Percentiles rank a stretch among this genome's conserved stretches.
phyloP scores from a whole-genome alignment of 2,888 invertebrate genomes.

The Trichopria drosophilae region DNA sequence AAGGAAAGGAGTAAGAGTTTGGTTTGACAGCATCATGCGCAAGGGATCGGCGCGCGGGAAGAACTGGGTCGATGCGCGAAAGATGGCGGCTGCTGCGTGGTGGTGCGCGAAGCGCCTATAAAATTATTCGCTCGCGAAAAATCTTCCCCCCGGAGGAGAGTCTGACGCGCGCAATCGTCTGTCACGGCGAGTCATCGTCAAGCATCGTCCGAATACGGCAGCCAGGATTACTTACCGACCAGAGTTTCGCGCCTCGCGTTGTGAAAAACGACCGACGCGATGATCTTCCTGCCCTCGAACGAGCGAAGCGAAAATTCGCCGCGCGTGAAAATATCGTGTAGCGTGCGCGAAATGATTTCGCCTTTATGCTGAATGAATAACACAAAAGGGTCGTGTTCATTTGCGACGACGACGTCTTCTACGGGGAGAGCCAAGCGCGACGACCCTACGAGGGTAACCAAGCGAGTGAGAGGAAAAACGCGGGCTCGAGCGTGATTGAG shows the following conservation, averaged over 20 bases:
- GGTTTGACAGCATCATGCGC: background rate
- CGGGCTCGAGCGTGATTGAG: background rate
- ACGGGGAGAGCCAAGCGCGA: background rate
- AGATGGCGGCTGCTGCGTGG: conserved; percentile 51
- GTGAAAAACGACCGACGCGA: background rate
- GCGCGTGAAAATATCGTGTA: too few species aligned
- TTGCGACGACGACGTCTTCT: conserved; percentile 21
- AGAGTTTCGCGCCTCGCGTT: conserved; percentile 11
- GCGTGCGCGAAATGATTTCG: too few species aligned
- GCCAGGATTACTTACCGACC: conserved; percentile 12
- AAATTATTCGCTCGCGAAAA: too few species aligned
- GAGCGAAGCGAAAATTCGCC: too few species aligned
- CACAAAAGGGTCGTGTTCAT: too few species aligned
- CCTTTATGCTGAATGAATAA: too few species aligned
- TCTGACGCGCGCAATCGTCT: background rate
- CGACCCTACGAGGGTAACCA: background rate
- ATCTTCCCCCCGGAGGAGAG: conserved; percentile 34
- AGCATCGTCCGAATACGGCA: conserved; percentile 4
- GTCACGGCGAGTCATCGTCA: conserved; percentile 22
- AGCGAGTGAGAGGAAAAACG: background rate
- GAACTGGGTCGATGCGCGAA: conserved; percentile 55
- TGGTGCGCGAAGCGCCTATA: conserved; percentile 21
- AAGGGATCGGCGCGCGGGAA: conserved; percentile 32
- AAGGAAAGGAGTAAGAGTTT: background rate
- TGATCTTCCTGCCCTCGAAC: too few species aligned